Conservation (phyloP, 2,113 vertebrate species). For the Xenotilapia longispinis region DNA sequence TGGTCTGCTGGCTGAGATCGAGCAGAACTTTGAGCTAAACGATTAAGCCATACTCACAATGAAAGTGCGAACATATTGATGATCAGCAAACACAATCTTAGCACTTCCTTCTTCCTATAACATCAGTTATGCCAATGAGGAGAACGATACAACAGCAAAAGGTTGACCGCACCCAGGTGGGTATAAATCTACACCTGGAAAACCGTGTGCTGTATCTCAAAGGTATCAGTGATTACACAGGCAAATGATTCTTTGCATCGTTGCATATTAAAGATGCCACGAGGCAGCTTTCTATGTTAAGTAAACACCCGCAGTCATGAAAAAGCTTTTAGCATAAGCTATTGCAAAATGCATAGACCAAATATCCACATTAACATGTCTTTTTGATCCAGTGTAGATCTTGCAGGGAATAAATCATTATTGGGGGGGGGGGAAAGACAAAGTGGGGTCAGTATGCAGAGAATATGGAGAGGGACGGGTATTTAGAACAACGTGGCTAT, state of each 20-base stretch:
- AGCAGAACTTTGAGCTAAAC: not conserved
- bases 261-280: not conserved
- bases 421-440: not conserved
- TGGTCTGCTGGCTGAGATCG: not conserved
- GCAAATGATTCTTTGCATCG: conserved; percentile 21
- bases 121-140: not conserved
- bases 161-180: not conserved
- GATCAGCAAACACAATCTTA: not conserved
- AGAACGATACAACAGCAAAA: not conserved
- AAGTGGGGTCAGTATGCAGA: not conserved
- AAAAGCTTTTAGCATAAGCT: not conserved
- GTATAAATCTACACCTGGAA: not conserved
- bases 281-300: not conserved
- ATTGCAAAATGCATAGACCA: not conserved
- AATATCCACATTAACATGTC: not conserved
- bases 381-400: not conserved
- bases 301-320: not conserved
- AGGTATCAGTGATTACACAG: not conserved
- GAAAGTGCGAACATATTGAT: not conserved
- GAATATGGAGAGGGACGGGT: not conserved
- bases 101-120: not conserved
- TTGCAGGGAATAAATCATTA: not conserved
- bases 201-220: not conserved
- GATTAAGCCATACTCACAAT: not conserved
- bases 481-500: not conserved